phyloP scores from a whole-genome alignment of 2,113 vertebrate species.

The Chionis minor region DNA sequence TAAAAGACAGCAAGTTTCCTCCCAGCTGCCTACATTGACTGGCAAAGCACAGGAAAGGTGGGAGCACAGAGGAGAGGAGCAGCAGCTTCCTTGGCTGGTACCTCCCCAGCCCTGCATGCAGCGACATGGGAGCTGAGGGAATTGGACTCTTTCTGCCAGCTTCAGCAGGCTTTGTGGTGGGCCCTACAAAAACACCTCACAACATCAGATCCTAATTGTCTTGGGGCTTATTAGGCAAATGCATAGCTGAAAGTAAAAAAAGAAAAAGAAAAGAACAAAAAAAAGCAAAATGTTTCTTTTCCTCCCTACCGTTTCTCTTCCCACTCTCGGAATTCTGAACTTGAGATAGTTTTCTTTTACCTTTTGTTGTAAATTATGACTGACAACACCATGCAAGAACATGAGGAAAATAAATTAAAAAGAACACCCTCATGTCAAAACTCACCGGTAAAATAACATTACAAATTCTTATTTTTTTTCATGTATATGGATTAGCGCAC shows the following conservation, averaged over 20 bases:
- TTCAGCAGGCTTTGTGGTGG: background rate
- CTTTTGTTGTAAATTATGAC: background rate
- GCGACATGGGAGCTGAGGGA: background rate
- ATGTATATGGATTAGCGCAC: background rate
- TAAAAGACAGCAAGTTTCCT: background rate
- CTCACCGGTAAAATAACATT: background rate
- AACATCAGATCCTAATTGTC: background rate
- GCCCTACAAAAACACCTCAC: background rate
- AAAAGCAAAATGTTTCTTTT: background rate
- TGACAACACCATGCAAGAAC: background rate
- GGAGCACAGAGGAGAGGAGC: background rate
- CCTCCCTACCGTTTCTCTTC: background rate
- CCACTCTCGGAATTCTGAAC: background rate
- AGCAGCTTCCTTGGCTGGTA: rapidly evolving
- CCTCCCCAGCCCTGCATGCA: rapidly evolving
- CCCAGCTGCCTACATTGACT: background rate
- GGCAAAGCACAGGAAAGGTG: background rate
- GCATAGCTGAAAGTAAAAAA: background rate
- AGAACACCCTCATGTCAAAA: background rate
- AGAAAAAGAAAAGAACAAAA: no score
- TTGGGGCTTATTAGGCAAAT: background rate
- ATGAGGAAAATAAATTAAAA: background rate
- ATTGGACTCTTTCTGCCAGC: background rate
- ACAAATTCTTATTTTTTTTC: background rate
- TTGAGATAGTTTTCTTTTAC: background rate